A percentile compares a stretch with the other conserved stretches of the same genome.
Evolutionary conservation across 2,888 invertebrate species (phyloP).

Genomic region (Brachyptera risi): DNA sequence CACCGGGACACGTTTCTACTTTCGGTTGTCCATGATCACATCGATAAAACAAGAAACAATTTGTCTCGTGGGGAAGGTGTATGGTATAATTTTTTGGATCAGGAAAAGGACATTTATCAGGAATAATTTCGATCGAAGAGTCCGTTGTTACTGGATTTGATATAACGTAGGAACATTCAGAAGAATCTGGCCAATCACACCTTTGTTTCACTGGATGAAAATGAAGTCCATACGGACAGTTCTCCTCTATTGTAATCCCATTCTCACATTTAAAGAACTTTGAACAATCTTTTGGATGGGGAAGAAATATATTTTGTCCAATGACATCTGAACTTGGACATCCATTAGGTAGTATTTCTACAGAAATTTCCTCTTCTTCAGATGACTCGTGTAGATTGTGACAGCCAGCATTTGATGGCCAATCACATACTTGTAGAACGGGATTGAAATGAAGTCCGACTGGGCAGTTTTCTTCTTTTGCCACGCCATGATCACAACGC

Average conservation of each 20-base stretch:
- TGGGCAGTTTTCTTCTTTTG: background rate
- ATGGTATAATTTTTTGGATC: background rate
- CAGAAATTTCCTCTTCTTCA: background rate
- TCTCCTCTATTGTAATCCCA: background rate
- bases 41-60: conserved; percentile 2
- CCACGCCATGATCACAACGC: background rate
- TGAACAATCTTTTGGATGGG: background rate
- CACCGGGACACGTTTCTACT: background rate
- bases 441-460: background rate
- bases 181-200: background rate
- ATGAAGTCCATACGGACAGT: background rate
- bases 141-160: too few relatives aligned
- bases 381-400: background rate
- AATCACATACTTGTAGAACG: background rate
- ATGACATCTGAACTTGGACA: background rate
- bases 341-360: background rate
- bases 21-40: conserved; percentile 2
- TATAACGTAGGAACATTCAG: background rate
- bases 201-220: background rate
- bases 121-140: background rate
- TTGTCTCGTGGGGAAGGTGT: background rate
- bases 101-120: background rate
- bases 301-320: background rate
- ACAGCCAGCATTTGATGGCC: background rate
- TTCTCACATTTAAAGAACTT: conserved; percentile 1